These are phyloP conservation scores for Melanostoma mellinum DNA, from an alignment of 2,888 invertebrate species.

Conservation along the genomic window DNA sequence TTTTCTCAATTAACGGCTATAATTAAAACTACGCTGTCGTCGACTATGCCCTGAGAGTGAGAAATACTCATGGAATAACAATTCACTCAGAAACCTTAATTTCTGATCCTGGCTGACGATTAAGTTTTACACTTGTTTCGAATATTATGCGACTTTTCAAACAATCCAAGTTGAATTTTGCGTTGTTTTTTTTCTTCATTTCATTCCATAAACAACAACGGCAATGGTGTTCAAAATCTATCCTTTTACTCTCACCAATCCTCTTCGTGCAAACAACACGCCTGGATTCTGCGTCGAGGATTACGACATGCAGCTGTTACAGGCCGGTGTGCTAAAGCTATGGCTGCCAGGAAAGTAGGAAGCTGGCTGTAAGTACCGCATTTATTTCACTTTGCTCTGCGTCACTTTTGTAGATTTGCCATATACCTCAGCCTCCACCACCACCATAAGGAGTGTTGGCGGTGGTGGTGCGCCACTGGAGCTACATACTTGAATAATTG, in stretches of 20 bases:
- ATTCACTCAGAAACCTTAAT: slow-evolving; percentile 36
- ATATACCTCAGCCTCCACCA: slow-evolving; percentile 16
- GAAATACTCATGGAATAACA: slow-evolving; percentile 54
- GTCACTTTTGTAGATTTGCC: slow-evolving; percentile 14
- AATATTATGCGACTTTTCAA: slow-evolving; percentile 44
- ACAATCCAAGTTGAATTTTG: slow-evolving; percentile 22
- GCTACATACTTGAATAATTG: slow-evolving; percentile 75
- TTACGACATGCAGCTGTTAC: slow-evolving; percentile 64
- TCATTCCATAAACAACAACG: slow-evolving; percentile 60
- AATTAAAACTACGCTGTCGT: slow-evolving; percentile 60
- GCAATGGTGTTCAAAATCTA: slow-evolving; percentile 34
- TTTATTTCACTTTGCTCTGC: slow-evolving; percentile 45
- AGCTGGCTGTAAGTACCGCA: slow-evolving; percentile 56
- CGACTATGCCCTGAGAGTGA: neutral
- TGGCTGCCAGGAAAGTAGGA: slow-evolving; percentile 40
- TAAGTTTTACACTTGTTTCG: slow-evolving; percentile 65
- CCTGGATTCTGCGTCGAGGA: slow-evolving; percentile 56
- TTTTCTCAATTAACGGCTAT: slow-evolving; percentile 67
- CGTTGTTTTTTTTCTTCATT: slow-evolving; percentile 29
- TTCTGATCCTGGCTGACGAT: slow-evolving; percentile 54
- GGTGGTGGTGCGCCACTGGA: slow-evolving; percentile 44
- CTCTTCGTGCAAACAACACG: neutral
- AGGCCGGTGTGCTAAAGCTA: slow-evolving; percentile 35
- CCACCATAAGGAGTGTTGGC: neutral
- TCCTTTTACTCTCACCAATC: neutral